Evolutionary conservation across 2,113 vertebrate genomes (phyloP).

Genomic region (Aramus guarauna): DNA sequence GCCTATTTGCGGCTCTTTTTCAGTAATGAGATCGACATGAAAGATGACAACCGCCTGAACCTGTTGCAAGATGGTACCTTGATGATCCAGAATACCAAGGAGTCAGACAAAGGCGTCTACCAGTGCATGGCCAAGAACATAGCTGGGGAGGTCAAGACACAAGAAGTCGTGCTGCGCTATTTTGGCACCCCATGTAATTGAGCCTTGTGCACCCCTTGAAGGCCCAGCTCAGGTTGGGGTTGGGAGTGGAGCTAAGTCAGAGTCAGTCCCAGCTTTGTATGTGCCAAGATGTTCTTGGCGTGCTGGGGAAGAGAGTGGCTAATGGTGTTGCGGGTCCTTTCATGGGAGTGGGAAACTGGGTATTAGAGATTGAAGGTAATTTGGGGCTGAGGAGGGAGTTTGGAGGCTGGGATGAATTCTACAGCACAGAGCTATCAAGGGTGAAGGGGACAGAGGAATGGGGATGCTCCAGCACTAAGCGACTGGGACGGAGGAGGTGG

Average conservation of each 20-base stretch:
- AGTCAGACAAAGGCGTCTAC: constrained; percentile 73
- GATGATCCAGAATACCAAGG: constrained; percentile 75
- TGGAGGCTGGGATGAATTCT: not conserved
- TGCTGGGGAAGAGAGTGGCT: not conserved
- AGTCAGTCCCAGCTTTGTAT: not conserved
- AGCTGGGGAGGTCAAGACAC: constrained; percentile 72
- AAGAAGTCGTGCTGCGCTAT: constrained; percentile 70
- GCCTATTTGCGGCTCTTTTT: not conserved
- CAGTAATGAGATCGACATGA: constrained; percentile 75
- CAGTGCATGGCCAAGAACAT: constrained; percentile 78
- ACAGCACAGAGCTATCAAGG: not conserved
- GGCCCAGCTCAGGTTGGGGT: rapidly evolving
- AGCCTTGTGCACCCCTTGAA: not conserved
- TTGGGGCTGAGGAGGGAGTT: not conserved
- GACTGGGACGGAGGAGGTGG: not conserved
- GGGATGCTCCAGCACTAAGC: not conserved
- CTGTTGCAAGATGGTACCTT: constrained; percentile 72
- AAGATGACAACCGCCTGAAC: constrained; percentile 68
- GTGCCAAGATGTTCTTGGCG: not conserved
- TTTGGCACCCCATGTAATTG: constrained; percentile 64
- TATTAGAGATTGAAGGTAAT: not conserved
- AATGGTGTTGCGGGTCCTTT: not conserved
- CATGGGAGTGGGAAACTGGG: not conserved
- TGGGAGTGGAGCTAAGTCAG: not conserved
- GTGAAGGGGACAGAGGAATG: rapidly evolving